Evolutionary conservation across 2,113 vertebrate species (phyloP).

Genomic region (Copsychus sechellarum): DNA sequence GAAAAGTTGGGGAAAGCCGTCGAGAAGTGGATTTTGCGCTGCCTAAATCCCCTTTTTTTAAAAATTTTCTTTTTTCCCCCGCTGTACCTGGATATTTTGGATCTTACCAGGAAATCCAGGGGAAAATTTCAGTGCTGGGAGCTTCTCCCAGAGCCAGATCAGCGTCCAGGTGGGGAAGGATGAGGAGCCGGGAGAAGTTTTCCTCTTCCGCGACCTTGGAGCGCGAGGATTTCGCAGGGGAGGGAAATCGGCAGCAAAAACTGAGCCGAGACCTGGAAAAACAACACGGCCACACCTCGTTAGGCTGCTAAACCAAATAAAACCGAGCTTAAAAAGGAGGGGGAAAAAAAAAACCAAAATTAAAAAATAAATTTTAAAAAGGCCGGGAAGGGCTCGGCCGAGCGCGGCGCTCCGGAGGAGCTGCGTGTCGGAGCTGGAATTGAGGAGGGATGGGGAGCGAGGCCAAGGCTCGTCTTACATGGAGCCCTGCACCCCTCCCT

Average conservation of each 20-base stretch:
- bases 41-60: not conserved
- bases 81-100: not conserved
- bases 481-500: conserved; percentile 84
- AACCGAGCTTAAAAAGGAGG: not conserved
- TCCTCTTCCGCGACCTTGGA: conserved; percentile 19
- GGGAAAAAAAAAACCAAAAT: no score
- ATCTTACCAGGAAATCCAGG: conserved; percentile 29
- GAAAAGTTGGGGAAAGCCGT: not conserved
- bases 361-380: no score
- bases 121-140: conserved; percentile 50
- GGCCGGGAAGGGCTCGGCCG: not conserved
- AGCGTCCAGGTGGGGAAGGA: not conserved
- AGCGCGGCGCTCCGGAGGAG: conserved; percentile 3
- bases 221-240: not conserved
- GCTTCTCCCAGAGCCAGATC: conserved; percentile 40
- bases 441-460: conserved; percentile 86
- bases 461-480: conserved; percentile 93
- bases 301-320: not conserved
- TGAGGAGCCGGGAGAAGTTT: not conserved
- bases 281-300: not conserved
- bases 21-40: not conserved
- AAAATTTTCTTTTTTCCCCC: no score
- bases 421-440: conserved; percentile 80
- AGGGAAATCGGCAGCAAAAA: not conserved
- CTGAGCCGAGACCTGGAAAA: not conserved